Base-by-base conservation (phyloP, 2,797 vertebrate species). In the Cyclopterus lumpus region DNA sequence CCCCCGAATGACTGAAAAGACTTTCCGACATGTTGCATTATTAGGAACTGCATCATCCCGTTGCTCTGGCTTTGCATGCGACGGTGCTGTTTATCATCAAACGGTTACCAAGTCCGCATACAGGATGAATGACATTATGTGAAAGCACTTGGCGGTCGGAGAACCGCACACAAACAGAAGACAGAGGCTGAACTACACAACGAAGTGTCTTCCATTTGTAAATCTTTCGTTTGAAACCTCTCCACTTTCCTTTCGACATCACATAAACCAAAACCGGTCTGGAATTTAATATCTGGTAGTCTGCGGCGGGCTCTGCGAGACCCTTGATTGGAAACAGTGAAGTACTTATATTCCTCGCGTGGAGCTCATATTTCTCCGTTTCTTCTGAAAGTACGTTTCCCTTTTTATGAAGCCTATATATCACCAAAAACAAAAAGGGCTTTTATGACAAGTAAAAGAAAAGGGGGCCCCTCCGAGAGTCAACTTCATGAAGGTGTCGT, bases 11-110 rank as follows among this genome's bases (percentile, higher is more conserved):
- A 32, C 28, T 55, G 61, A 57, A n/a, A 44, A 67, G 54, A 38
- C 26, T 55, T 59, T 72, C 26, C 58, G 51, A 46, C 24, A 8
- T 30, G 59, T 46, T 75, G 38, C 8, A 62, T 58, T 70, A 44
- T 40, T 71, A 51, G 14, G 42, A 6, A 68, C n/a, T 46, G 26
- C 20, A 71, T 81, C 67, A 78, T 26, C 2, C n/a, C 12, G 26
- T 10, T 36, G 22, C 42, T 60, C n/a, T 58, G 32, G 38, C 48
- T 30, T 71, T 65, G 64, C 64, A 73, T 73, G 61, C 58, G 54
- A 30, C 7, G 2, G n/a, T 14, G 5, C 63, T 22, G 22, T 34
- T 1, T 58, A 48, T 46, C 18, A 70, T 40, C 32, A 40, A 63
- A 63, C 40, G 40, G 40, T 20, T 70, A n/a, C 34, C 48, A 42